Evolutionary conservation across 2,113 vertebrate genomes (phyloP).

Genomic region (Gallinago undulata): DNA sequence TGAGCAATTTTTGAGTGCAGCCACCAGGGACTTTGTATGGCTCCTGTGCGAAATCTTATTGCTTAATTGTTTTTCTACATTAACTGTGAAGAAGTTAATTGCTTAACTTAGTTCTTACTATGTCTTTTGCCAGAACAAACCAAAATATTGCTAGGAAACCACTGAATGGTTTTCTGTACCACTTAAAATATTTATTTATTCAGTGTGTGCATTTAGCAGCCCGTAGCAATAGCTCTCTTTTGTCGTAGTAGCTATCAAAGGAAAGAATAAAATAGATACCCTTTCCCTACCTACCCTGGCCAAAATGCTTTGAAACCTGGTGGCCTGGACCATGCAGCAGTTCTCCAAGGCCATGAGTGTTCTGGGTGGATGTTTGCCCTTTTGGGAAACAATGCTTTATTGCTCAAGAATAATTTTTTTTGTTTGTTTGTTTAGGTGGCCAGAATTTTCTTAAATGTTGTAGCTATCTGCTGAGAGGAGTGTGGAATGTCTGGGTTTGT

Average conservation of each 20-base stretch:
- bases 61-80: fast-evolving
- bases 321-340: too few relatives aligned
- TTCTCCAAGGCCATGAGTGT: background rate
- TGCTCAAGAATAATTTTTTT: background rate
- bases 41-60: background rate
- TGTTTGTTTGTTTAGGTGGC: too few relatives aligned
- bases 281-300: background rate
- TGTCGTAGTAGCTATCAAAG: background rate
- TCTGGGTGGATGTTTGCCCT: too few relatives aligned
- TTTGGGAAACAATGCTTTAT: background rate
- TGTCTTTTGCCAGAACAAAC: background rate
- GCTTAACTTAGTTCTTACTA: background rate
- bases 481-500: background rate
- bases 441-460: background rate
- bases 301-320: background rate
- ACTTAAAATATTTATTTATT: background rate
- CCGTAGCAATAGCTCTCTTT: background rate
- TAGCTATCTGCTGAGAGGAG: too few relatives aligned
- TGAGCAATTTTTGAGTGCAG: background rate
- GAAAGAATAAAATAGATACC: fast-evolving
- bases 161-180: fast-evolving
- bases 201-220: background rate
- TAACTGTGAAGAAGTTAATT: background rate
- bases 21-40: background rate
- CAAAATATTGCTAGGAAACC: background rate